A percentile compares a stretch with the other conserved stretches of the same genome.
These are phyloP conservation scores for Enteromius trimaculatus DNA, from an alignment of 2,797 vertebrate species.

Conservation along the genomic window DNA sequence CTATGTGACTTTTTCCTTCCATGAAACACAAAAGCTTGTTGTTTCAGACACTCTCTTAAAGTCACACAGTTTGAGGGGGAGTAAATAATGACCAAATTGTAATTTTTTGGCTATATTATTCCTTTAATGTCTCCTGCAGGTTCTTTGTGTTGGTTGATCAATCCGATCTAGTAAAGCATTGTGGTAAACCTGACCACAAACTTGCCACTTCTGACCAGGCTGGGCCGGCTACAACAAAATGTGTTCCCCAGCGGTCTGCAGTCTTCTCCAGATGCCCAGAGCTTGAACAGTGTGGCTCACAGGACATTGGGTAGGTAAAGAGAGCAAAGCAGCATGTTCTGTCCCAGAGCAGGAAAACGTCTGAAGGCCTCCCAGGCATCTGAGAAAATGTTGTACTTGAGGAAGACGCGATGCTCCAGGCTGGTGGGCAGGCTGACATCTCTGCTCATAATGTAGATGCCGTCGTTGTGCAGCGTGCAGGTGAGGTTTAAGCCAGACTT, in stretches of 20 bases:
- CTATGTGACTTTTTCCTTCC: neutral
- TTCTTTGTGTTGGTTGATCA: conserved; percentile 14
- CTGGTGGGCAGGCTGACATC: conserved; percentile 88
- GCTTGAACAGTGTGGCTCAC: conserved; percentile 58
- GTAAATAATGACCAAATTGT: neutral
- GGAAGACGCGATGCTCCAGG: conserved; percentile 88
- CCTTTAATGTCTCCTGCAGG: conserved; percentile 1
- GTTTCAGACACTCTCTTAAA: neutral
- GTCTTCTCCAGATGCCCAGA: neutral
- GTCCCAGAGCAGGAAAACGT: conserved; percentile 88
- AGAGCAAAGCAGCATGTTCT: conserved; percentile 93
- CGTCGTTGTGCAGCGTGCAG: conserved; percentile 92
- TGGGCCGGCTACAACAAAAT: neutral
- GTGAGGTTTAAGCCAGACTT: conserved; percentile 95
- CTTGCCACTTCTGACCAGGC: neutral
- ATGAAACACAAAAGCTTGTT: neutral
- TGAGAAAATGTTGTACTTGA: conserved; percentile 93
- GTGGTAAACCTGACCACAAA: neutral
- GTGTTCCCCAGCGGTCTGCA: neutral
- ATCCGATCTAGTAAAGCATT: neutral
- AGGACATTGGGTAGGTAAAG: conserved; percentile 85
- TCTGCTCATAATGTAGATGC: conserved; percentile 94
- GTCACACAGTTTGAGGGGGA: neutral
- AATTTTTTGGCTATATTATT: neutral
- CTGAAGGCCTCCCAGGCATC: conserved; percentile 90